Evolutionary conservation across 2,888 invertebrate genomes (phyloP), one percentile per base, ranked within the genome.

Genomic region (Orchesellides sinensis): DNA sequence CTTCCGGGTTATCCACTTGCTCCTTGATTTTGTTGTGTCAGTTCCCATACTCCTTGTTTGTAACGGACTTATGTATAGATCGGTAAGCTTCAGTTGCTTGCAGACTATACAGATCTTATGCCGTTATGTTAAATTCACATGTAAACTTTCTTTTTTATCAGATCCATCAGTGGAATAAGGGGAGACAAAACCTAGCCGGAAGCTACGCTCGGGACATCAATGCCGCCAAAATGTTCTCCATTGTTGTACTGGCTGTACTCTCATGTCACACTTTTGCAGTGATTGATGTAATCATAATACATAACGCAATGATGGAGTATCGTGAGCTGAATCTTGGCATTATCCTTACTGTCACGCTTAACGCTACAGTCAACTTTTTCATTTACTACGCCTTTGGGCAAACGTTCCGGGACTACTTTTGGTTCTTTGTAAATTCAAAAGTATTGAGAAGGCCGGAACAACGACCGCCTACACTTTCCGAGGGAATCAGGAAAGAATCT

Each of bases 211-310:
- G 47, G 17, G 78, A 78, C 19, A 29, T 78, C 6, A 61, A 78
- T 10, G 59, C 78, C n/a, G 69, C 69, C 10, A 78, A 78, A 69
- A 69, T 78, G 78, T 69, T 78, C 45, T 69, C 69, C 1, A 25
- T 68, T 6, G 12, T 78, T 17, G 78, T 47, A 0, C 0, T 78
- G 10, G 12, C 27, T 1, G 35, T 78, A 0, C 52, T 78, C 6
- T 23, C 52, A 0, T 78, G 61, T 47, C 78, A 69, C 17, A 25
- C 23, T 6, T 47, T 59, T 45, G 59, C 59, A 1, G 47, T 69
- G 1, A 61, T 68, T 25, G 61, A 61, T 21, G 59, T 32, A 12
- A 25, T 69, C 32, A 14, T 68, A 1, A 29, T 23, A 0, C 23
- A 54, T 14, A 17, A 35, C 14, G 59, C 66, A 0, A 6, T 17